Evolutionary conservation across 1,140 invertebrate species (phyloP).

Genomic region (Pseudobourletiella spinata): DNA sequence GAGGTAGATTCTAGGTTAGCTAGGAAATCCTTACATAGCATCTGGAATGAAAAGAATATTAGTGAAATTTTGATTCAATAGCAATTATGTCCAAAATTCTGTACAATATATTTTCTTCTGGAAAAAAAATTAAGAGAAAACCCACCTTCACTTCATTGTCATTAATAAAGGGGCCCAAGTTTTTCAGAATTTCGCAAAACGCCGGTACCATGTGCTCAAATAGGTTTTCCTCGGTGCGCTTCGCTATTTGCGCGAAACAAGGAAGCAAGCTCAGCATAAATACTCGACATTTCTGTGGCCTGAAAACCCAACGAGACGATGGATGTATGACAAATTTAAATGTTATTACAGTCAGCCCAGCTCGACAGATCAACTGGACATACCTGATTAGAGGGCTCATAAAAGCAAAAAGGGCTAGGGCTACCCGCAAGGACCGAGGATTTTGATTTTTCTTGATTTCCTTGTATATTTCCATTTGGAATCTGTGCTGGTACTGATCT

Average conservation of each 20-base stretch:
- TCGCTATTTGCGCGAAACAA: constrained; percentile 56
- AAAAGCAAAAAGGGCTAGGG: constrained; percentile 63
- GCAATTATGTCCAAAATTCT: too few species aligned
- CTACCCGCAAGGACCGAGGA: constrained; percentile 56
- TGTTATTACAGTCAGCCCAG: too few species aligned
- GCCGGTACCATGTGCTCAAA: constrained; percentile 61
- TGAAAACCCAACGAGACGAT: too few species aligned
- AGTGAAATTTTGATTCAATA: too few species aligned
- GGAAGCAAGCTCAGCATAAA: constrained; percentile 65
- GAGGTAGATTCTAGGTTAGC: constrained; percentile 53
- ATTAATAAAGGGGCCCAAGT: constrained; percentile 60
- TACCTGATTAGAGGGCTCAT: constrained; percentile 50
- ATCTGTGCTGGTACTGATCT: constrained; percentile 41
- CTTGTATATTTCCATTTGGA: constrained; percentile 69
- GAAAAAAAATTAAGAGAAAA: constrained; percentile 8
- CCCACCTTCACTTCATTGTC: constrained; percentile 63
- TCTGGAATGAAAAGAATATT: constrained; percentile 42
- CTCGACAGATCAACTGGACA: too few species aligned
- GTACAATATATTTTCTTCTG: not conserved
- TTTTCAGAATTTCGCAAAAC: constrained; percentile 57
- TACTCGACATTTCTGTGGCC: constrained; percentile 63
- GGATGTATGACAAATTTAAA: too few species aligned
- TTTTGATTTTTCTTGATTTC: constrained; percentile 70
- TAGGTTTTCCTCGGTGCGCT: constrained; percentile 59
- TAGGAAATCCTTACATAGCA: constrained; percentile 55